phyloP scores from a whole-genome alignment of 2,888 invertebrate species.

The Trissolcus japonicus region DNA sequence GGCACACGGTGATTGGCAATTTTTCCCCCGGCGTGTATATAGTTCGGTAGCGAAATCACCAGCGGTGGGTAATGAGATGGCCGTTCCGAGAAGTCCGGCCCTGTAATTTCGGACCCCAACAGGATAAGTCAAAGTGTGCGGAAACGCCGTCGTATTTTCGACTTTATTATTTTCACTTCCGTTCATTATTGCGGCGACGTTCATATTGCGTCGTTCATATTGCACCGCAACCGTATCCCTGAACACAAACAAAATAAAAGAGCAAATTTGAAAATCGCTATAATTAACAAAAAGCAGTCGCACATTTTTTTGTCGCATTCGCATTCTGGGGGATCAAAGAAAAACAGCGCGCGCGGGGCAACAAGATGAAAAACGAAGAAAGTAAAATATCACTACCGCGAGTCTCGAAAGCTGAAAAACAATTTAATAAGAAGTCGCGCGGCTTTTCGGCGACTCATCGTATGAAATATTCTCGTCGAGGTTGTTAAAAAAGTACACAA shows the following conservation, averaged over 20 bases:
- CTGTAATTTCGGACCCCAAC: not conserved
- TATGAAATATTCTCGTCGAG: slow-evolving; percentile 36
- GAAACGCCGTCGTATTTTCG: slow-evolving; percentile 16
- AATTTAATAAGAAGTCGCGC: slow-evolving; percentile 6
- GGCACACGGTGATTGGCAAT: not conserved
- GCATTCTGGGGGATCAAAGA: too few species aligned
- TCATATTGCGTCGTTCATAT: too few species aligned
- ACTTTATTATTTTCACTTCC: slow-evolving; percentile 35
- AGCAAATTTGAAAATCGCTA: not conserved
- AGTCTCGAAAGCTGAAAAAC: slow-evolving; percentile 5
- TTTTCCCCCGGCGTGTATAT: not conserved
- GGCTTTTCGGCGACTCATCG: slow-evolving; percentile 41
- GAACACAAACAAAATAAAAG: not conserved
- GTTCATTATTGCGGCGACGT: slow-evolving; percentile 24
- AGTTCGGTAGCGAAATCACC: not conserved
- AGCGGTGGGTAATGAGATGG: not conserved
- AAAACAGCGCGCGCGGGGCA: too few species aligned
- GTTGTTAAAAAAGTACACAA: slow-evolving; percentile 47
- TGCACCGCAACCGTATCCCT: too few species aligned
- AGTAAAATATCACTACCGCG: too few species aligned
- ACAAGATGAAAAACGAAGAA: too few species aligned
- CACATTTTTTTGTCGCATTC: too few species aligned
- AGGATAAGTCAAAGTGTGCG: slow-evolving; percentile 12
- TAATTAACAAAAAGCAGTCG: too few species aligned
- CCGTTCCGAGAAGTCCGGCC: not conserved